A percentile compares a stretch with the other conserved stretches of the same genome.
Evolutionary conservation across 2,888 invertebrate species (phyloP).

Genomic region (Dorcus parallelipipedus): DNA sequence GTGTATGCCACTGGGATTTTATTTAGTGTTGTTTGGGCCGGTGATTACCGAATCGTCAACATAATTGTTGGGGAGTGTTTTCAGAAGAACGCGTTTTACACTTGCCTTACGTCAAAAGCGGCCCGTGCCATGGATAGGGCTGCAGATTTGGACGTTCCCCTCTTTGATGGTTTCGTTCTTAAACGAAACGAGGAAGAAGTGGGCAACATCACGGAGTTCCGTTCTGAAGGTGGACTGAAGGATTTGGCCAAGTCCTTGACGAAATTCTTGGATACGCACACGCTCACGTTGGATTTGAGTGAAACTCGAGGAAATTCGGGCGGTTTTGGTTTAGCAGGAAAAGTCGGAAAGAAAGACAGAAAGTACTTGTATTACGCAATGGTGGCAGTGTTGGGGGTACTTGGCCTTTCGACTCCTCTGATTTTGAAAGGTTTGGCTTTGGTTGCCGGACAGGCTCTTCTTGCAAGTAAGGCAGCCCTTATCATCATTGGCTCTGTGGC

Average conservation of each 20-base stretch:
- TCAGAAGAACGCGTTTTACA: neutral
- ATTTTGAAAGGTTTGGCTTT: constrained; percentile 67
- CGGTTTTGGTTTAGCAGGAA: constrained; percentile 18
- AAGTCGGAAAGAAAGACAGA: constrained; percentile 24
- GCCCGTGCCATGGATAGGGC: constrained; percentile 39
- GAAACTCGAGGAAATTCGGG: constrained; percentile 4
- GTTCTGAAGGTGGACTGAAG: constrained; percentile 2
- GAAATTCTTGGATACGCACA: constrained; percentile 62
- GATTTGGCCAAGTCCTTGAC: constrained; percentile 53
- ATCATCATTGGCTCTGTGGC: constrained; percentile 70
- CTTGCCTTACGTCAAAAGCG: constrained; percentile 41
- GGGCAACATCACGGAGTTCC: constrained; percentile 14
- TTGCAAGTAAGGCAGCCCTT: constrained; percentile 70
- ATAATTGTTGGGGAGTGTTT: neutral
- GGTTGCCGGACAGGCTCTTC: constrained; percentile 68
- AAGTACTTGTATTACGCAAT: constrained; percentile 37
- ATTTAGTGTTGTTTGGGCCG: neutral
- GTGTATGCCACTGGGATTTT: neutral
- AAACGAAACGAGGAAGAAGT: constrained; percentile 33
- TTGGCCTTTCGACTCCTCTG: constrained; percentile 67
- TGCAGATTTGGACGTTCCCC: constrained; percentile 37
- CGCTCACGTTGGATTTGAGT: constrained; percentile 60
- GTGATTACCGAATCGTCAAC: neutral
- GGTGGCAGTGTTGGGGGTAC: constrained; percentile 43
- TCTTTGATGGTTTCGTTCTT: constrained; percentile 41